These are phyloP conservation scores for Papilio xuthus DNA, from an alignment of 1,140 invertebrate genomes.

Conservation along the genomic window DNA sequence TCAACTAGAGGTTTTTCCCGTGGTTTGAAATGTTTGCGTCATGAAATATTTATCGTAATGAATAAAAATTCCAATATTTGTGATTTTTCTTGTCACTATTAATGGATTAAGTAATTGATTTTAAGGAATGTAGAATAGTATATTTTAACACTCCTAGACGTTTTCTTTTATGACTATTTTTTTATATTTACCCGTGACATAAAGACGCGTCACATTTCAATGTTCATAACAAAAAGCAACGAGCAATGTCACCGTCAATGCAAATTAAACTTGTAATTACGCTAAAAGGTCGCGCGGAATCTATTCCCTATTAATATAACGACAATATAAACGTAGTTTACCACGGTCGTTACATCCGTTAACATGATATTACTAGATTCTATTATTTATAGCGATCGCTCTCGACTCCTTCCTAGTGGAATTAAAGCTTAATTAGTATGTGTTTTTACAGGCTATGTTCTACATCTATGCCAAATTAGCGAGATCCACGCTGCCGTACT, in stretches of 20 bases:
- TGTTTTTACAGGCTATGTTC: too few relatives aligned
- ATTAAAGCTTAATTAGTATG: too few relatives aligned
- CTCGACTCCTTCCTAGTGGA: too few relatives aligned
- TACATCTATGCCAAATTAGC: too few relatives aligned
- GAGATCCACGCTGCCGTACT: too few relatives aligned
- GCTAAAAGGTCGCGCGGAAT: constrained; percentile 25
- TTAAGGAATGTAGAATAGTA: not conserved
- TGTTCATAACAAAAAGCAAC: constrained; percentile 18
- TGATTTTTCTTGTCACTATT: not conserved
- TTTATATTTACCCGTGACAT: not conserved
- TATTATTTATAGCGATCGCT: too few relatives aligned
- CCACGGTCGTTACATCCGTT: not conserved
- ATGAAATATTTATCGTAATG: not conserved
- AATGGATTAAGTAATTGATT: not conserved
- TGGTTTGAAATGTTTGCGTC: not conserved
- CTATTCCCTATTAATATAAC: constrained; percentile 19
- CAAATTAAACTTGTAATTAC: constrained; percentile 35
- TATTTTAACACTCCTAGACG: too few relatives aligned
- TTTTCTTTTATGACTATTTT: not conserved
- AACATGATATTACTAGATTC: too few relatives aligned
- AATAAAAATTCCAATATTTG: not conserved
- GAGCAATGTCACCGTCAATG: constrained; percentile 33
- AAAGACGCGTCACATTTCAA: constrained; percentile 22
- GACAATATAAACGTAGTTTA: not conserved
- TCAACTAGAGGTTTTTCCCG: constrained; percentile 50